Conservation (phyloP, 2,113 vertebrate genomes). For the Toxostoma redivivum region DNA sequence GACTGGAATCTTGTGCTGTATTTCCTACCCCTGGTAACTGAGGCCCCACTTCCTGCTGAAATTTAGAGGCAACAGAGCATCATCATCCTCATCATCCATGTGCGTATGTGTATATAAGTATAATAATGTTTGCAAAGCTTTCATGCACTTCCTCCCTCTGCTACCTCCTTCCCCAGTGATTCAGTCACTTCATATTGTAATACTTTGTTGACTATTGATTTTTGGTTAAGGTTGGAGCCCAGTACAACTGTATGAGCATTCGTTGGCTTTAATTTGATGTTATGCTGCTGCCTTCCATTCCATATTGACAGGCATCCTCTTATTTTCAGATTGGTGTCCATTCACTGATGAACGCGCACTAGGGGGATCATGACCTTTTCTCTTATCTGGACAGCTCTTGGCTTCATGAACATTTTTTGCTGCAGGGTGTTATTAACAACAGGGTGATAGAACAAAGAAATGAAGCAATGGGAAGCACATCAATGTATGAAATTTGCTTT, state of each 20-base stretch:
- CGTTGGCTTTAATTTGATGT: constrained; percentile 75
- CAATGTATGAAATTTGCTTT: constrained; percentile 73
- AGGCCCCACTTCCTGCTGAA: not conserved
- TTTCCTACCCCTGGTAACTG: not conserved
- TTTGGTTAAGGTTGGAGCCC: constrained; percentile 73
- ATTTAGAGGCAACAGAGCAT: not conserved
- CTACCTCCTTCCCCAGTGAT: constrained; percentile 38
- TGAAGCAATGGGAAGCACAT: constrained; percentile 63
- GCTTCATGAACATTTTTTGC: constrained; percentile 80
- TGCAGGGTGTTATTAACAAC: constrained; percentile 79
- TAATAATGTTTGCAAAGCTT: constrained; percentile 40
- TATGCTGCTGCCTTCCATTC: constrained; percentile 62
- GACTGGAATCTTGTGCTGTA: not conserved
- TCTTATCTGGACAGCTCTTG: constrained; percentile 80
- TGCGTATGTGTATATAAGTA: not conserved
- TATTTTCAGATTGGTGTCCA: constrained; percentile 72
- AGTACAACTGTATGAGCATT: constrained; percentile 69
- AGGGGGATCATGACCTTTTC: constrained; percentile 75
- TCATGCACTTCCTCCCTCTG: constrained; percentile 17
- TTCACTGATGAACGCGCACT: constrained; percentile 72
- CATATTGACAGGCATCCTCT: constrained; percentile 75
- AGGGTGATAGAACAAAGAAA: constrained; percentile 74
- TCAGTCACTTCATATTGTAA: constrained; percentile 73
- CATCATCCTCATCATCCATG: not conserved
- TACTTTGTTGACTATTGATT: constrained; percentile 79